Conservation (phyloP, 2,888 invertebrate genomes). For the Epinotia brunnichana region DNA sequence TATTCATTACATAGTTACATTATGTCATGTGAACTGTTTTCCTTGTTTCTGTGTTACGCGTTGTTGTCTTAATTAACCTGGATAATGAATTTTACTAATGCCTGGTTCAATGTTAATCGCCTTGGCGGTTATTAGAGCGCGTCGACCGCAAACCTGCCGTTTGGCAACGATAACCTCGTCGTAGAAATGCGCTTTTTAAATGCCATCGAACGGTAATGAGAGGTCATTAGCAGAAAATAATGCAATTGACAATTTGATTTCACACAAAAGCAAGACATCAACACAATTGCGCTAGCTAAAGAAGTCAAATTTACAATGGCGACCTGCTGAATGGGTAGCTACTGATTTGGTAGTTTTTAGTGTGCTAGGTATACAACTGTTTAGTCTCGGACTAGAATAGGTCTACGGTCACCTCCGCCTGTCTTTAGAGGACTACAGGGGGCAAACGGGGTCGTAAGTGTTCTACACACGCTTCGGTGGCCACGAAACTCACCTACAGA, state of each 20-base stretch:
- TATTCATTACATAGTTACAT: background rate
- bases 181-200: constrained; percentile 38
- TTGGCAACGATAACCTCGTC: constrained; percentile 66
- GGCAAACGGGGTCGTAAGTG: too few relatives aligned
- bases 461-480: background rate
- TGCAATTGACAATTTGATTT: constrained; percentile 3
- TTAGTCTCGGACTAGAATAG: background rate
- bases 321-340: too few relatives aligned
- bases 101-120: constrained; percentile 58
- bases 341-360: too few relatives aligned
- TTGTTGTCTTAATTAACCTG: constrained; percentile 21
- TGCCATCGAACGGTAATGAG: constrained; percentile 14
- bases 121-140: constrained; percentile 76
- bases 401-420: background rate
- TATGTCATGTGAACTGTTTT: constrained; percentile 7
- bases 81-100: constrained; percentile 23
- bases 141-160: constrained; percentile 68
- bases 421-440: background rate
- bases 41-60: background rate
- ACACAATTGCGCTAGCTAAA: too few relatives aligned
- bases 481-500: background rate
- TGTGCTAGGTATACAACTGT: background rate
- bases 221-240: background rate
- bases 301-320: too few relatives aligned
- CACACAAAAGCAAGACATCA: too few relatives aligned